Evolutionary conservation across 2,113 vertebrate genomes (phyloP).

Genomic region (Albula goreensis): DNA sequence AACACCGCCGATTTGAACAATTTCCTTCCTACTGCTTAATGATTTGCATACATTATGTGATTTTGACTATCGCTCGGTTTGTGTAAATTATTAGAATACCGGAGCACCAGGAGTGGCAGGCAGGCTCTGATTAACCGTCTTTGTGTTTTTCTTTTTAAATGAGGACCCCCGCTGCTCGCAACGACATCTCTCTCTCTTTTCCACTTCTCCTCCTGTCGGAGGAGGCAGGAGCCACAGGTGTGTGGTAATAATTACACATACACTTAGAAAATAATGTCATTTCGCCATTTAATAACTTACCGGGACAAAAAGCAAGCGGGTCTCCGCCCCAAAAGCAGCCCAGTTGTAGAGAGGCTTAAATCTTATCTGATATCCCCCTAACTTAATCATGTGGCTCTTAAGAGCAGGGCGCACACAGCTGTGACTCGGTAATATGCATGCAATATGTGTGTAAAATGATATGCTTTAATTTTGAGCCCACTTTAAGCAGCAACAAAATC

Average conservation of each 20-base stretch:
- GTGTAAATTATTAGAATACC: slow-evolving; percentile 72
- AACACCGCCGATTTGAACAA: not conserved
- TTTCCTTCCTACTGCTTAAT: not conserved
- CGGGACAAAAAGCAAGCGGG: slow-evolving; percentile 90
- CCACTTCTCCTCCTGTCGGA: slow-evolving; percentile 49
- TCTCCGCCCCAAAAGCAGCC: slow-evolving; percentile 69
- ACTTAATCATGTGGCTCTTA: slow-evolving; percentile 99
- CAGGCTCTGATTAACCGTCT: slow-evolving; percentile 69
- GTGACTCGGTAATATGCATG: slow-evolving; percentile 96
- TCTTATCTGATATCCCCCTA: slow-evolving; percentile 96
- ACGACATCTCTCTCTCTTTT: slow-evolving; percentile 62
- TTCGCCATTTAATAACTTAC: slow-evolving; percentile 98
- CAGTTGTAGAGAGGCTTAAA: slow-evolving; percentile 80
- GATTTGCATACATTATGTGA: not conserved
- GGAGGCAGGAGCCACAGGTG: slow-evolving; percentile 93
- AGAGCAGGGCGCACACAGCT: slow-evolving; percentile 96
- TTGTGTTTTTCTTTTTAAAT: slow-evolving; percentile 52
- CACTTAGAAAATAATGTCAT: slow-evolving; percentile 91
- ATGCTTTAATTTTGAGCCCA: slow-evolving; percentile 95
- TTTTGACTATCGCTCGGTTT: slow-evolving; percentile 64
- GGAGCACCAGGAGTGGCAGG: slow-evolving; percentile 70
- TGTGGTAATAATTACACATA: slow-evolving; percentile 93
- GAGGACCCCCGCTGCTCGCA: slow-evolving; percentile 69
- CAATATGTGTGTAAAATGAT: slow-evolving; percentile 99
- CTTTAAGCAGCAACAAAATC: slow-evolving; percentile 96